Evolutionary conservation across 1,140 invertebrate genomes (phyloP).

Genomic region (Caerostris extrusa): DNA sequence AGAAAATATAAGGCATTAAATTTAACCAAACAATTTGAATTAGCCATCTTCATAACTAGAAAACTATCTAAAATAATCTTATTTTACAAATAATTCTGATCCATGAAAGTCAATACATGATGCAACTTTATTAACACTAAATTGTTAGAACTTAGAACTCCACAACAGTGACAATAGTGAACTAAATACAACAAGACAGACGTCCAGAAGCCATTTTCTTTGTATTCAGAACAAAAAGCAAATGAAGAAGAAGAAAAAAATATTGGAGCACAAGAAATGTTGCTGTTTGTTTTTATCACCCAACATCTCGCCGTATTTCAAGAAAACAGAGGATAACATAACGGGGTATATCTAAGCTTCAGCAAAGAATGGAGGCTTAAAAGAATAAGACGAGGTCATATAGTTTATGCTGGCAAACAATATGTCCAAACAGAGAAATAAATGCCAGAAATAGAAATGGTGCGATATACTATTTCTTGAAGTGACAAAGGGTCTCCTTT

Average conservation of each 20-base stretch:
- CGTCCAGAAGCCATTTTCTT: not conserved
- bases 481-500: too few relatives aligned
- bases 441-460: not conserved
- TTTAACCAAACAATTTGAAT: too few relatives aligned
- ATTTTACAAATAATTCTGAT: too few relatives aligned
- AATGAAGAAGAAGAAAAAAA: not conserved
- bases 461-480: not conserved
- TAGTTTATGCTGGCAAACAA: not conserved
- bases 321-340: not conserved
- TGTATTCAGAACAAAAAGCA: not conserved
- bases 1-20: too few relatives aligned
- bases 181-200: not conserved
- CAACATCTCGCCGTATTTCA: not conserved
- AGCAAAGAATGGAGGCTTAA: not conserved
- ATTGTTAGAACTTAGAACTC: too few relatives aligned
- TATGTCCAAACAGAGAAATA: not conserved
- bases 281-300: conserved; percentile 24
- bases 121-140: too few relatives aligned
- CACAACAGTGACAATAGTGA: not conserved
- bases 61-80: too few relatives aligned
- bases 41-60: too few relatives aligned
- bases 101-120: too few relatives aligned
- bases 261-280: not conserved
- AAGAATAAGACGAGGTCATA: not conserved
- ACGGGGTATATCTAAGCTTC: not conserved